These are phyloP conservation scores for Otolemur crassicaudatus DNA, from an alignment of 2,797 vertebrate genomes.

Conservation along the genomic window DNA sequence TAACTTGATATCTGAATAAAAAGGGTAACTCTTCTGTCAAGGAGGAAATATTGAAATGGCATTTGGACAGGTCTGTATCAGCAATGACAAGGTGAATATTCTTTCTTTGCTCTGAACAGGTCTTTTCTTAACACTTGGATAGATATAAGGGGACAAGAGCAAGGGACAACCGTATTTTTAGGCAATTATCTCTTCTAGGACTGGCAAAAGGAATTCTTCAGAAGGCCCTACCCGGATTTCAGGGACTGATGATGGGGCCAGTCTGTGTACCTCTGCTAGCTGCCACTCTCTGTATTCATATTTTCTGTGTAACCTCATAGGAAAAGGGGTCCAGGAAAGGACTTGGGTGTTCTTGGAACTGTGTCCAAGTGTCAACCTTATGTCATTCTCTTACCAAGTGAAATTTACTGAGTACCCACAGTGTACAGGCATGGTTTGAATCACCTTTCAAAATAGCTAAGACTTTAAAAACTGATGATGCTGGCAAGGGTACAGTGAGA, in stretches of 20 bases:
- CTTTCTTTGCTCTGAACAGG: background rate
- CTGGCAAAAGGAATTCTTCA: slow-evolving; percentile 32
- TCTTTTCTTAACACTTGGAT: slow-evolving; percentile 16
- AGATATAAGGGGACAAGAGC: background rate
- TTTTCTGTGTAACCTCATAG: background rate
- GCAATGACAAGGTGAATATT: background rate
- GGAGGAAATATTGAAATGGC: slow-evolving; percentile 1
- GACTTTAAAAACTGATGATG: slow-evolving; percentile 32
- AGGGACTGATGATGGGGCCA: background rate
- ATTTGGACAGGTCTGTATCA: background rate
- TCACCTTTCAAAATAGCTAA: slow-evolving; percentile 46
- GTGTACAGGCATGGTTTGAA: background rate
- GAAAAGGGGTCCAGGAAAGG: slow-evolving; percentile 31
- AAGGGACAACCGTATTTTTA: background rate
- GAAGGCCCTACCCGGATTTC: background rate
- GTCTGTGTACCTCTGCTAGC: background rate
- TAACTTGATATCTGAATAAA: slow-evolving; percentile 54
- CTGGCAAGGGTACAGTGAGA: slow-evolving; percentile 7
- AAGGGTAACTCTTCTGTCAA: slow-evolving; percentile 43
- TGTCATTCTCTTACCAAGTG: slow-evolving; percentile 28
- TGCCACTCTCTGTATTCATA: background rate
- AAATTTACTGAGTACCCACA: slow-evolving; percentile 1
- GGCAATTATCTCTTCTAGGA: background rate
- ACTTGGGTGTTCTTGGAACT: slow-evolving; percentile 16
- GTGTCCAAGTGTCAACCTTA: slow-evolving; percentile 6